A percentile compares a stretch with the other conserved stretches of the same genome.
Conservation (phyloP, 2,113 vertebrate genomes). For the Onychostruthus taczanowskii region DNA sequence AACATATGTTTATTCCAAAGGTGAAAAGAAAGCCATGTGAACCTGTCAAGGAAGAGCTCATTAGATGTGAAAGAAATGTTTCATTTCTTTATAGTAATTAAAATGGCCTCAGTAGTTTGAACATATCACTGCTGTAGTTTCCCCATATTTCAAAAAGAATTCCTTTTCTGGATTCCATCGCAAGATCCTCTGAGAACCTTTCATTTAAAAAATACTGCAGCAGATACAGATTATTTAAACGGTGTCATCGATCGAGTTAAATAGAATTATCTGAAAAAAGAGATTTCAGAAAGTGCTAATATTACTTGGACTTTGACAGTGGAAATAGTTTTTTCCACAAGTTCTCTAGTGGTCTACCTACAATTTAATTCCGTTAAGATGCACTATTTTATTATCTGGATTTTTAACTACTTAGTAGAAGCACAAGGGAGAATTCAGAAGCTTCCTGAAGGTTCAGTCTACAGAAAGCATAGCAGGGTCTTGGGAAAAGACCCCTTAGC, state of each 20-base stretch:
- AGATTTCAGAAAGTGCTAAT: background rate
- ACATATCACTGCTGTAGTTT: background rate
- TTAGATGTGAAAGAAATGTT: background rate
- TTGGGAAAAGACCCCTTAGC: background rate
- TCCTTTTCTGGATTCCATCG: background rate
- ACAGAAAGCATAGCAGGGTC: background rate
- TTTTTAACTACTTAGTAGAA: background rate
- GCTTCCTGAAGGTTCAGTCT: background rate
- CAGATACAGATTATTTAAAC: background rate
- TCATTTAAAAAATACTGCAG: background rate
- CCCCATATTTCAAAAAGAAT: background rate
- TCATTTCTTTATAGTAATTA: background rate
- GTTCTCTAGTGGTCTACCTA: background rate
- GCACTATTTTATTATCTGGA: background rate
- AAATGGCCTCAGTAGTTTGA: background rate
- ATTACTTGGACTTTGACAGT: background rate
- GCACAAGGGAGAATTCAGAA: background rate
- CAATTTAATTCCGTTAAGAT: background rate
- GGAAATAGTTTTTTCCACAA: background rate
- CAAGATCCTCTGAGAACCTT: background rate
- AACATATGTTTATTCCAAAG: background rate
- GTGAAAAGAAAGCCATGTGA: background rate
- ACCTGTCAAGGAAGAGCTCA: background rate
- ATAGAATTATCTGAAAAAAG: background rate
- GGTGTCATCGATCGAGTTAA: background rate